Evolutionary conservation across 2,113 vertebrate species (phyloP).

Genomic region (Crotalus viridis): DNA sequence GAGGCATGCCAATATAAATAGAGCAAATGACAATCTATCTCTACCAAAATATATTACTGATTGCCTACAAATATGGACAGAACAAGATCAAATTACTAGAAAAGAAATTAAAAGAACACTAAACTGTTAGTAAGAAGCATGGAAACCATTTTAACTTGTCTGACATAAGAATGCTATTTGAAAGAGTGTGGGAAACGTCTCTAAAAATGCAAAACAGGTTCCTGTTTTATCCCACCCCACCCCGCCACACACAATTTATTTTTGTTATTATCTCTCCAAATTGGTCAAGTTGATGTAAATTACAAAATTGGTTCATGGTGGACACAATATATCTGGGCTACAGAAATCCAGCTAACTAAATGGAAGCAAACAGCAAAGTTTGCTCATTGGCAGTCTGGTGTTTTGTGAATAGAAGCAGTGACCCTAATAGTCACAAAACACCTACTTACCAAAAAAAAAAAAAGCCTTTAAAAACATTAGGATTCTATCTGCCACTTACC

Average conservation of each 20-base stretch:
- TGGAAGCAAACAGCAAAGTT: neutral
- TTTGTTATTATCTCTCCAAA: neutral
- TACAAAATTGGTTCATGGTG: neutral
- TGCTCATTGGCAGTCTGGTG: neutral
- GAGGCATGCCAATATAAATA: conserved; percentile 51
- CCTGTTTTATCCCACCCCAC: neutral
- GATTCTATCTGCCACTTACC: neutral
- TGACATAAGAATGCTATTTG: neutral
- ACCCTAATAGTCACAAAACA: neutral
- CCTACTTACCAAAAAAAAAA: neutral
- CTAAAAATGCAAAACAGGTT: neutral
- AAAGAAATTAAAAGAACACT: conserved; percentile 15
- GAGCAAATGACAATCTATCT: conserved; percentile 40
- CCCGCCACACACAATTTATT: neutral
- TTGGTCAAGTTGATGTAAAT: neutral
- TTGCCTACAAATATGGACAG: neutral
- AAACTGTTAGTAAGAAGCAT: conserved; percentile 21
- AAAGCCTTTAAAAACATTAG: neutral
- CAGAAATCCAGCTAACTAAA: neutral
- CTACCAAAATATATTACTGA: conserved; percentile 31
- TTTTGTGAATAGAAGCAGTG: neutral
- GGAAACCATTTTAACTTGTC: conserved; percentile 36
- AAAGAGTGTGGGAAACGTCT: neutral
- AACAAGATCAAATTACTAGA: conserved; percentile 34
- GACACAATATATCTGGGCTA: neutral